Evolutionary conservation across 1,140 invertebrate genomes (phyloP), one percentile per base, ranked within the genome.

Genomic region (Drosophila repleta): DNA sequence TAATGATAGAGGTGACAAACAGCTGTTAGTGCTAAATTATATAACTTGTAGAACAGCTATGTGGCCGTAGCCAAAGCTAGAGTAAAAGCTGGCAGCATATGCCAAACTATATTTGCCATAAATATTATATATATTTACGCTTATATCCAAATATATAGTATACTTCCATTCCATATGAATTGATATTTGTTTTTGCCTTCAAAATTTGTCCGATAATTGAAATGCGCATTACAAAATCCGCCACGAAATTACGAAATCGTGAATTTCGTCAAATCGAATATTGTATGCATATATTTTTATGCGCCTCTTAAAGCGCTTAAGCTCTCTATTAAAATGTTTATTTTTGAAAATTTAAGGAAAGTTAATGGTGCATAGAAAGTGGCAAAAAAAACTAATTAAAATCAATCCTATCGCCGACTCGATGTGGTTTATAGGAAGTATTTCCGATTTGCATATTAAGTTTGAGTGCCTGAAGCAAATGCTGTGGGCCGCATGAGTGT

Each of bases 371-470:
- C 39, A 17, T 43, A 43, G 39, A 15, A 43, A 43, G 7, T 43
- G 39, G 1, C 1, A 13, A 35, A 18, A 15, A 43, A 17, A 43
- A 20, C 18, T 13, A 46, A 46, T 46, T 13, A 46, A 46, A 46
- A 15, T 18, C 4, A 24, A 24, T 32, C 17, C 11, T 0, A 18
- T 18, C 11, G 11, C 3, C 48, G 18, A 26, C 15, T 43, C 39
- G 39, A 43, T 56, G 15, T 15, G 21, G 13, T 26, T 17, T 69
- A 63, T 61, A 63, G 62, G 60, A 83, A 63, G 17, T 58, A 49
- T 74, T 77, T 81, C 62, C 65, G 81, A 77, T 87, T 81, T 76
- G 74, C 81, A 80, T 85, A 84, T 74, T 66, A 66, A 76, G 66
- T 46, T 56, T 37, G 51, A 20, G 39, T 20, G 32, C 48, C 45